A percentile compares a stretch with the other conserved stretches of the same genome.
phyloP scores from a whole-genome alignment of 2,888 invertebrate species.

The Morpho helenor region DNA sequence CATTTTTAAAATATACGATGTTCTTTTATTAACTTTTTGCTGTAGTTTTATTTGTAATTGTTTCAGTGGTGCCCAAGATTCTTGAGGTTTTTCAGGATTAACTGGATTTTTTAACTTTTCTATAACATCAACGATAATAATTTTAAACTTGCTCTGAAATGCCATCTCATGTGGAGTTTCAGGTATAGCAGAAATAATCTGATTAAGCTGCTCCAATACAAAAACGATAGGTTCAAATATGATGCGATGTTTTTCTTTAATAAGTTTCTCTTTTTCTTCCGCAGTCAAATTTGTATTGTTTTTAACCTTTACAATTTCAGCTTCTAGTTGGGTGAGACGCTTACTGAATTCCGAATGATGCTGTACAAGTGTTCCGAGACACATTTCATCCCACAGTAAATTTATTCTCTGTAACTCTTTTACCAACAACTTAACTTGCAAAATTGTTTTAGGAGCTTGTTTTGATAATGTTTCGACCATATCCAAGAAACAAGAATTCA shows the following conservation, averaged over 20 bases:
- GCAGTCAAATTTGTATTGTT: slow-evolving; percentile 83
- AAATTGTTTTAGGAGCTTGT: slow-evolving; percentile 90
- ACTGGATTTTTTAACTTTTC: slow-evolving; percentile 86
- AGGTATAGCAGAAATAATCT: slow-evolving; percentile 88
- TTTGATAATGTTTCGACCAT: slow-evolving; percentile 92
- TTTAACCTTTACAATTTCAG: slow-evolving; percentile 89
- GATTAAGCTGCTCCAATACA: slow-evolving; percentile 90
- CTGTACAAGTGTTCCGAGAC: slow-evolving; percentile 94
- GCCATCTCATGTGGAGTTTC: slow-evolving; percentile 95
- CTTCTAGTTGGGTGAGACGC: slow-evolving; percentile 88
- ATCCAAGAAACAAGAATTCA: slow-evolving; percentile 91
- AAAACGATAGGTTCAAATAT: slow-evolving; percentile 93
- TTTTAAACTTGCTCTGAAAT: slow-evolving; percentile 89
- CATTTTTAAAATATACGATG: slow-evolving; percentile 87
- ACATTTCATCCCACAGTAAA: slow-evolving; percentile 95
- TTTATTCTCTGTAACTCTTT: slow-evolving; percentile 95
- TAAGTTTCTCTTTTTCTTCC: slow-evolving; percentile 86
- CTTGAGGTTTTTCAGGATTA: slow-evolving; percentile 87
- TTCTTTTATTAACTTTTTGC: slow-evolving; percentile 86
- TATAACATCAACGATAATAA: slow-evolving; percentile 85
- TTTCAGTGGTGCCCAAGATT: slow-evolving; percentile 90
- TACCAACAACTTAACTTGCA: slow-evolving; percentile 93
- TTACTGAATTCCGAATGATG: slow-evolving; percentile 90
- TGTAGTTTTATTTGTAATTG: slow-evolving; percentile 87
- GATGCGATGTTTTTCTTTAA: slow-evolving; percentile 92